Evolutionary conservation across 37 sponge, comb jelly and placozoan genomes (phyloP).

Genomic region (Diacarnus erythraeanus): DNA sequence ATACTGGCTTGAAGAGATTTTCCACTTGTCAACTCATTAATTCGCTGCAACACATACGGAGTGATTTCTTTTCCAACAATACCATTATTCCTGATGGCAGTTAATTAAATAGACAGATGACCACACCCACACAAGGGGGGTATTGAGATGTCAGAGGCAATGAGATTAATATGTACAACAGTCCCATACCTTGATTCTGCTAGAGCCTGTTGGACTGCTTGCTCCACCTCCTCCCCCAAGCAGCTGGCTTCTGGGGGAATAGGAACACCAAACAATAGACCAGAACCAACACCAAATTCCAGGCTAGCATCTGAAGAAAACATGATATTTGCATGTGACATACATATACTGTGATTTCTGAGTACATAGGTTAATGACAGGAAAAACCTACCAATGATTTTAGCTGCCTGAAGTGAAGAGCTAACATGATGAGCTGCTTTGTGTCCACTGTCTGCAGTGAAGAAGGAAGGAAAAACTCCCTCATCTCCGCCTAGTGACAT

Average conservation of each 20-base stretch:
- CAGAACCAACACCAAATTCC: constrained; percentile 50
- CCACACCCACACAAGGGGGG: background rate
- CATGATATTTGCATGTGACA: background rate
- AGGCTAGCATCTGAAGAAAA: constrained; percentile 45
- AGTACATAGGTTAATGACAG: background rate
- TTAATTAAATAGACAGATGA: background rate
- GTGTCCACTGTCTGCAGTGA: constrained; percentile 83
- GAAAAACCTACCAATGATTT: constrained; percentile 35
- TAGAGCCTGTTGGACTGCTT: constrained; percentile 67
- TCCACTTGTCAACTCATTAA: constrained; percentile 81
- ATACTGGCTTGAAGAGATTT: constrained; percentile 87
- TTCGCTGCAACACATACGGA: constrained; percentile 82
- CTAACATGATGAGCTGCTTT: constrained; percentile 39
- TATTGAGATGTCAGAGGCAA: background rate
- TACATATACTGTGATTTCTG: background rate
- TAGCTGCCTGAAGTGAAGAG: constrained; percentile 46
- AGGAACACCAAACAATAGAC: constrained; percentile 89
- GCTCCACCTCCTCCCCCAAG: constrained; percentile 71
- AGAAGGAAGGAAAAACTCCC: constrained; percentile 91
- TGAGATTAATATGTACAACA: background rate
- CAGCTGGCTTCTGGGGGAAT: constrained; percentile 57
- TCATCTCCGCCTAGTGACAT: constrained; percentile 58
- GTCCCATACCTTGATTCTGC: constrained; percentile 70
- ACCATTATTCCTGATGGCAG: constrained; percentile 11
- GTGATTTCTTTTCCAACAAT: constrained; percentile 78